Evolutionary conservation across 1,140 invertebrate species (phyloP), one percentile per base, ranked within the genome.

Genomic region (Hetaerina americana): DNA sequence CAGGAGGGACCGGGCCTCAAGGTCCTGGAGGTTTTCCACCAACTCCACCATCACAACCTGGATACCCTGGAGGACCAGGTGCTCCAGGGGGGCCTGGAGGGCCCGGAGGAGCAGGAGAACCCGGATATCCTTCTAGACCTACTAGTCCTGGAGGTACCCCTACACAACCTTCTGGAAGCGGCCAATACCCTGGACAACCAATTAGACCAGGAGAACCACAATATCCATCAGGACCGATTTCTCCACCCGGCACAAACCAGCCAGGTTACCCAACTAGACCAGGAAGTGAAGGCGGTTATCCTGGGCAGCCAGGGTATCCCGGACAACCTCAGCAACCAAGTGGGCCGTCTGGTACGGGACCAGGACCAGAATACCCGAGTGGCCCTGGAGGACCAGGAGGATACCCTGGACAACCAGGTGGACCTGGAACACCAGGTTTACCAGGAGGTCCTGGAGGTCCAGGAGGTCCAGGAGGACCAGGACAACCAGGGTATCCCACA

Each of bases 291-390:
- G 22, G 40, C 10, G 40, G 40, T 5, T n/a, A n/a, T n/a, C 15
- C 40, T 18, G 40, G 27, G 22, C 26, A 66, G 5, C 70, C 66
- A 71, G 49, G 49, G 6, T 24, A 71, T 10, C 22, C 31, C 57
- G 24, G 22, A 6, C 22, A n/a, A n/a, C 8, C 10, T 72, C 78
- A 80, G 15, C 82, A n/a, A n/a, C n/a, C n/a, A n/a, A n/a, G 82
- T 22, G 78, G 75, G 67, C 80, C 78, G n/a, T 80, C 77, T 27
- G 81, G 83, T 74, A 73, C 75, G 24, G 5, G 22, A 1, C 26
- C 26, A 5, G 18, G 10, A 66, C 73, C 73, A 71, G 72, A 67
- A 40, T 40, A 40, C 18, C 31, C 31, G 18, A 18, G 31, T 40
- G 31, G 31, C 31, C 31, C 24, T 8, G n/a, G 31, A 18, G 31